Base-by-base conservation (phyloP, 2,797 vertebrate genomes). In the Catostomus latipinnis region DNA sequence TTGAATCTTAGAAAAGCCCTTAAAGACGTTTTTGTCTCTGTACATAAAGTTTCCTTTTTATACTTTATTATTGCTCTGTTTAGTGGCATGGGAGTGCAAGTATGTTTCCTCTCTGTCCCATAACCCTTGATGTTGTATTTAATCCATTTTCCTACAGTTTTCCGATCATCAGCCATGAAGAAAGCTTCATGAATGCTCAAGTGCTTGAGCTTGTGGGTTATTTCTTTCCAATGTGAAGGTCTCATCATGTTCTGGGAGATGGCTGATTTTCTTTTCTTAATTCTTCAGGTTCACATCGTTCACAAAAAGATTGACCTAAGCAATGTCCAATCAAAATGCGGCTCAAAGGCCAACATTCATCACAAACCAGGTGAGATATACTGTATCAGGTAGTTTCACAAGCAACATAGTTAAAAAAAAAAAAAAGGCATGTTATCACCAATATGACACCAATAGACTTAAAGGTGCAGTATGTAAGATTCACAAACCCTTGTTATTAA, bases 221-320 rank as follows among this genome's bases (percentile, higher is more conserved):
- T 70, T 45, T 54, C 49, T 48, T 61, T 14, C 48, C 13, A 12
- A 34, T 34, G 34, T 34, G 13, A 62, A 1, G n/a, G 58, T 4
- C 58, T 11, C 22, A 9, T 62, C 3, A 43, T 62, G 8, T 18
- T 57, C 12, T 52, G 10, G 22, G 5, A 63, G 5, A 53, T 70
- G 50, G 71, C 67, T 46, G 66, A 70, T 14, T 70, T 45, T 63
- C 22, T 34, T 45, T 57, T 79, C 7, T 0, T 57, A 10, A 13
- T 62, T 12, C 61, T 43, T 58, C 88, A 97, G 96, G 90, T 97
- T 76, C 95, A 95, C 85, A 97, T 97, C 4, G 91, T 95, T 78
- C 92, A 95, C 90, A 98, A 98, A 86, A 96, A 96, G 11, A 88
- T 97, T 0, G 94, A 97, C 85, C 89, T 97, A 82, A 94, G 92